These are phyloP conservation scores for Glaucopsyche alexis DNA, from an alignment of 2,888 invertebrate species.

Conservation along the genomic window DNA sequence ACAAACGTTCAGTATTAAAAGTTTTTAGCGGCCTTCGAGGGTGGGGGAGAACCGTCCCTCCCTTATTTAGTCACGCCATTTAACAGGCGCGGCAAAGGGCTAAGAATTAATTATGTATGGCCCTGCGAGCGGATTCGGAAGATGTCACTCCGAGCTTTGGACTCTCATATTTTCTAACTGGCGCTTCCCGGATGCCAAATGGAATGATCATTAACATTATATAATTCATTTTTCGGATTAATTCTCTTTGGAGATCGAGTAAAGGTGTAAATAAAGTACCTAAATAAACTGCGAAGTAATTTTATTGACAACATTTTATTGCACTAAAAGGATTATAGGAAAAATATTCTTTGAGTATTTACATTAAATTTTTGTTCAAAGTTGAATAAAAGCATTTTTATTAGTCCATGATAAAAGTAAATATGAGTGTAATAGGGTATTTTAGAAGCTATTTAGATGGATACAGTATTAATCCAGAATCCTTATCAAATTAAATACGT, in stretches of 20 bases:
- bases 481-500: no score
- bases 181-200: constrained; percentile 40
- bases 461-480: no score
- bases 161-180: constrained; percentile 43
- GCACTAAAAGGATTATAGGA: not conserved
- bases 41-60: constrained; percentile 50
- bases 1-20: constrained; percentile 65
- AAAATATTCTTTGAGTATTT: not conserved
- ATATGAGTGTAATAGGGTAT: no score
- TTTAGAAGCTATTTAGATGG: no score
- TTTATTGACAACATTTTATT: not conserved
- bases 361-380: no score
- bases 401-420: no score
- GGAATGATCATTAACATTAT: constrained; percentile 34
- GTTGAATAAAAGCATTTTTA: no score
- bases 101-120: constrained; percentile 65
- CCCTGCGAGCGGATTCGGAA: constrained; percentile 47
- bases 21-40: constrained; percentile 49
- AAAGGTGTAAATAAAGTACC: not conserved
- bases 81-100: constrained; percentile 71
- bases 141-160: constrained; percentile 48
- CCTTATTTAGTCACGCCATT: constrained; percentile 77
- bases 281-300: not conserved
- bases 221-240: constrained; percentile 25
- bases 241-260: constrained; percentile 5